Base-by-base conservation (phyloP, 2,797 vertebrate species). In the Sebastes paucispinis region DNA sequence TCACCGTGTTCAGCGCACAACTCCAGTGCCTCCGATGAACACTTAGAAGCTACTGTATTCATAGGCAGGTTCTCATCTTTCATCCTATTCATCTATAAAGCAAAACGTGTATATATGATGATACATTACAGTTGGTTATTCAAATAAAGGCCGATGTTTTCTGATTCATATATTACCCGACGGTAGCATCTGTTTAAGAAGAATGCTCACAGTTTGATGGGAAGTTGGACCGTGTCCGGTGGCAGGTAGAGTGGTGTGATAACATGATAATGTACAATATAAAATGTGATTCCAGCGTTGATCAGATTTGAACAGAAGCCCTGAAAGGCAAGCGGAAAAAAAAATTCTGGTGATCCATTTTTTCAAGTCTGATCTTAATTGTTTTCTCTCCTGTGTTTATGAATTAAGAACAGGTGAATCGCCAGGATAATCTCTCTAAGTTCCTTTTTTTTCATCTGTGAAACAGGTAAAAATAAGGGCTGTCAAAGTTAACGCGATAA, bases 131-230 rank as follows among this genome's bases (percentile, higher is more conserved):
- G 59, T 60, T 74, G 29, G 59, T 63, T 78, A 79, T 72, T 72
- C 63, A 77, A 43, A 71, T 25, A 69, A 69, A 87, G 60, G 62
- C 69, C 2, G 18, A 83, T 20, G 5, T 39, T 81, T 73, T 66
- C 55, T n/a, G 52, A 84, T 73, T 69, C 1, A 11, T 60, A 64
- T 29, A 25, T 60, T 5, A 79, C 70, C 63, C 3, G 9, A 80
- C 54, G 59, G 73, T 43, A 55, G 39, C 52, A 29, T 80, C 25
- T 76, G 22, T 68, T 68, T 10, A 55, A 69, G 27, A 64, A 71
- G 62, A 60, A 83, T 16, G 59, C 66, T 87, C 83, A 81, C 73
- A 80, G 82, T 84, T 69, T 85, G 73, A 79, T 69, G 80, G 66
- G 68, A 78, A 22, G 63, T 50, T 31, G 80, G 65, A 84, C 65